Evolutionary conservation across 2,113 vertebrate genomes (phyloP).

Genomic region (Alces alces): DNA sequence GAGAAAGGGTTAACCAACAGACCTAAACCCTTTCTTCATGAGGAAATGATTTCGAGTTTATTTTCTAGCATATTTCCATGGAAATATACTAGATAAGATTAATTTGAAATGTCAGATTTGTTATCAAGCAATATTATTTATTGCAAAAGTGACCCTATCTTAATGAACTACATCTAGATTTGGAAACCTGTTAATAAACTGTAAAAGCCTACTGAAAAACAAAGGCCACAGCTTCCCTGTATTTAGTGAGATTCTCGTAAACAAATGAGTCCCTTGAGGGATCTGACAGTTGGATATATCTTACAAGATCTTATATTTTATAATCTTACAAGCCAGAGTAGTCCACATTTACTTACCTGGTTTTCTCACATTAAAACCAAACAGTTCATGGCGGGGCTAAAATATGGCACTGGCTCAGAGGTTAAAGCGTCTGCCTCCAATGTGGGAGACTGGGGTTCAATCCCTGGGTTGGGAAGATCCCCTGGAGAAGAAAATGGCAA

Average conservation of each 20-base stretch:
- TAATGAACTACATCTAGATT: background rate
- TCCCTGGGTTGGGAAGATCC: no score
- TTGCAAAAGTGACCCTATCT: background rate
- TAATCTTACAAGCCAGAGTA: background rate
- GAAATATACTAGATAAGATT: background rate
- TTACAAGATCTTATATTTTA: background rate
- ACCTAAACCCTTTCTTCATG: background rate
- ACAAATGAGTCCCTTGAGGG: background rate
- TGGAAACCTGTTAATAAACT: background rate
- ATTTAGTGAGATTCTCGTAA: background rate
- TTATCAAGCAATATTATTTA: slow-evolving; percentile 9
- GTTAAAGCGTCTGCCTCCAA: no score
- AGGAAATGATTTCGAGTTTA: background rate
- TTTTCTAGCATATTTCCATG: background rate
- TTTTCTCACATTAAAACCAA: background rate
- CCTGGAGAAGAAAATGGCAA: no score
- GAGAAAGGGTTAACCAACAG: background rate
- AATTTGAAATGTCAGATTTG: background rate
- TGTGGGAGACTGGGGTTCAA: no score
- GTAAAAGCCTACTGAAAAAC: background rate
- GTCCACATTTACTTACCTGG: background rate
- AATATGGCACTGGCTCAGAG: background rate
- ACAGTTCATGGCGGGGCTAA: background rate
- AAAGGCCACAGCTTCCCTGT: background rate
- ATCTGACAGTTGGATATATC: background rate